Evolutionary conservation across 2,113 vertebrate genomes (phyloP), one percentile per base, ranked within the genome.

Genomic region (Leptosomus discolor): DNA sequence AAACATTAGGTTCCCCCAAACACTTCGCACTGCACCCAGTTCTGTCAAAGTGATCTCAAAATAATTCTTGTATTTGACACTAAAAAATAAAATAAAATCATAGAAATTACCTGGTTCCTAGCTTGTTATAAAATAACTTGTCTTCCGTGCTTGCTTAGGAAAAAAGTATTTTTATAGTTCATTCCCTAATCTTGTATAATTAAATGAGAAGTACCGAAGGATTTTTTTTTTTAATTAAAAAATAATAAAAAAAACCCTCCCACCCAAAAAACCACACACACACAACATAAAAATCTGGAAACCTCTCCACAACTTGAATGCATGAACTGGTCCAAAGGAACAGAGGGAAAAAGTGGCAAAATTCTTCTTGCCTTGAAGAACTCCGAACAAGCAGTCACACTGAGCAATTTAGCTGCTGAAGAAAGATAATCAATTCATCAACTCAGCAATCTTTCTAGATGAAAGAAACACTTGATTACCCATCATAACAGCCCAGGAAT

Each of bases 381-480:
- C 37, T 50, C 41, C 57, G 36, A 81, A 73, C 14, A 68, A 68
- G 60, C 5, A 74, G 30, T 48, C 45, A 92, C 8, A 81, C 1
- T 79, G 56, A 81, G 24, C 81, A 76, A 83, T 45, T 65, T 8
- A 73, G 67, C 57, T 82, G 43, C 74, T 94, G 41, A 92, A 93
- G 23, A 64, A 71, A 80, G 73, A 89, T 78, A 84, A 87, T 57
- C 34, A 81, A 85, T 90, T 90, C 82, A 90, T 58, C 82, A 91
- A 64, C 15, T 70, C 24, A 85, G 61, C 54, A 78, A 54, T 61
- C 65, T 64, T 54, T 75, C 65, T 37, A 79, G 56, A 78, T 71
- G 30, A 94, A 88, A 94, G 46, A 88, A 92, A 82, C 65, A 90
- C 32, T 90, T 88, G 60, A 96, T 95, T 82, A 78, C 61, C 75